Base-by-base conservation (phyloP, 2,113 vertebrate species). In the Sebastes schlegelii region DNA sequence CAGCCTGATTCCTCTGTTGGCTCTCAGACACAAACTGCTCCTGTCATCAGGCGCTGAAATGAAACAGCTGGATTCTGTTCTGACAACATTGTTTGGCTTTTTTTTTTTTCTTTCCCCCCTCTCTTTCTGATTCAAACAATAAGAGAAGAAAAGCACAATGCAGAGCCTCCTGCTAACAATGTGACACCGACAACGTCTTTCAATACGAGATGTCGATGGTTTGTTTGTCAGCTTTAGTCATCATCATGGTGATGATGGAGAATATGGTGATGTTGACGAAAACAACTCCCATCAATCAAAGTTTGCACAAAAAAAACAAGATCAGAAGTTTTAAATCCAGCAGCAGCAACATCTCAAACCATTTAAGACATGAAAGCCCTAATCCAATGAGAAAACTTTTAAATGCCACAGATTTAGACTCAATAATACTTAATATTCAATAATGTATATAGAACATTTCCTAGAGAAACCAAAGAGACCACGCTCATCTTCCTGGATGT, bases 391-490 rank as follows among this genome's bases (percentile, higher is more conserved):
- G 21, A 74, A 46, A 70, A 85, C 49, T 65, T 89, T 43, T 21
- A 71, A 88, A 78, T 81, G 71, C 81, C 40, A 58, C 67, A 77
- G 43, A 70, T 51, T 60, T 64, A 66, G 5, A 14, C 65, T 52
- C 34, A 34, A 34, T 42, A 42, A 61, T 9, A 57, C 26, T 74
- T 65, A 62, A 17, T 79, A 70, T 83, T 77, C 43, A 89, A 91
- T 91, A 45, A 88, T 89, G 68, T 17, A 89, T 82, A 65, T 69
- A 68, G 58, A 75, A 71, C 19, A 61, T 75, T 87, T 85, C 80
- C 60, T 65, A 23, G 52, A 82, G 60, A 83, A 71, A 48, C 23
- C 26, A 43, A 54, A 54, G 58, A 65, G 21, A 65, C 52, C 9
- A 58, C 73, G 62, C n/a, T 76, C 67, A 68, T 63, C 48, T 61